Conservation (phyloP, 2,888 invertebrate genomes). For the Prosopocoilus inquinatus region DNA sequence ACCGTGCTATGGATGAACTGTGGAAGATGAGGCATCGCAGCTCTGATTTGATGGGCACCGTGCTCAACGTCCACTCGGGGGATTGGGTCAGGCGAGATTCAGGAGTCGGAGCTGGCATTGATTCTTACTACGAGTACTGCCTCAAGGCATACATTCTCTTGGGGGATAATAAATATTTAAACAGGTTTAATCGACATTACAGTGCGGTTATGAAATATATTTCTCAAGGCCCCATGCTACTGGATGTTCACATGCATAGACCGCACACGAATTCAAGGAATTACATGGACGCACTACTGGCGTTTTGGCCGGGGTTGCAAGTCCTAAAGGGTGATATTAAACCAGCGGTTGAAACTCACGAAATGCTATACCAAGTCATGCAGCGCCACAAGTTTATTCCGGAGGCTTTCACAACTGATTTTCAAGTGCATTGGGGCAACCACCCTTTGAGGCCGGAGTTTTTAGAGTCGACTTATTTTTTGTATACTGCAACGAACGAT, state of each 20-base stretch:
- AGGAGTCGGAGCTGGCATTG: conserved; percentile 96
- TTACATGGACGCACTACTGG: conserved; percentile 96
- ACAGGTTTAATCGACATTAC: conserved; percentile 93
- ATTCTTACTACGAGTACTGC: conserved; percentile 98
- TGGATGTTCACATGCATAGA: conserved; percentile 87
- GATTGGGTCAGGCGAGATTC: conserved; percentile 97
- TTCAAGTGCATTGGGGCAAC: conserved; percentile 97
- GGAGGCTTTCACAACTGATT: conserved; percentile 97
- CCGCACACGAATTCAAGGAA: conserved; percentile 92
- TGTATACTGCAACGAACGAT: conserved; percentile 93
- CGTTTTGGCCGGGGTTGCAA: conserved; percentile 98
- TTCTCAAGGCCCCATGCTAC: conserved; percentile 89
- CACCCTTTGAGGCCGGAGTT: conserved; percentile 97
- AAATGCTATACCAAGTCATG: conserved; percentile 98
- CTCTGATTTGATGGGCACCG: conserved; percentile 94
- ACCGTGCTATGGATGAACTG: conserved; percentile 92
- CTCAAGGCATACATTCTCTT: conserved; percentile 95
- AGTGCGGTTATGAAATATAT: conserved; percentile 96
- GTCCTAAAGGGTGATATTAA: conserved; percentile 80
- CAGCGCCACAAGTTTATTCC: conserved; percentile 97
- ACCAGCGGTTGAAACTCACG: conserved; percentile 98
- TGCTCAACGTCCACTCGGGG: conserved; percentile 95
- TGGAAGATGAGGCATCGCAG: conserved; percentile 92
- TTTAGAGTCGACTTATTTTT: conserved; percentile 95
- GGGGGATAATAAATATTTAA: conserved; percentile 89